Conservation (phyloP, 2,797 vertebrate species). For the Melopsittacus undulatus region DNA sequence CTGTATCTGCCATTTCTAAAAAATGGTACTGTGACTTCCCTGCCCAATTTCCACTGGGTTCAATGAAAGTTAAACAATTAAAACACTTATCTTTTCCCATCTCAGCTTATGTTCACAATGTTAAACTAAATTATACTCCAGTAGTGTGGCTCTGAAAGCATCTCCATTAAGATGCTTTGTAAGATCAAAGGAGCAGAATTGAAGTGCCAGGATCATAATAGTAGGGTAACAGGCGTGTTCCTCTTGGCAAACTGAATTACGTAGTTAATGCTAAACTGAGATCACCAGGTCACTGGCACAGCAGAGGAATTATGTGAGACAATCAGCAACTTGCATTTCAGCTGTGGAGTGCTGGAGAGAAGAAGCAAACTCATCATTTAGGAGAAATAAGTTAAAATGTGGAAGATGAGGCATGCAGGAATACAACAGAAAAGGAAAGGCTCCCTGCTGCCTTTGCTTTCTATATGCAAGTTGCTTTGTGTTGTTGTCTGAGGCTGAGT, state of each 20-base stretch:
- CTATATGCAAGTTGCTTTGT: not conserved
- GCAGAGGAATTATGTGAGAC: not conserved
- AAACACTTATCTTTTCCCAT: not conserved
- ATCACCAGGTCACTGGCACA: not conserved
- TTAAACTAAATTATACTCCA: not conserved
- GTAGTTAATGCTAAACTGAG: not conserved
- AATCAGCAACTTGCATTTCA: not conserved
- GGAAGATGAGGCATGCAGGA: not conserved
- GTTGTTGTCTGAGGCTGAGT: not conserved
- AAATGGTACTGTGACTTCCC: not conserved
- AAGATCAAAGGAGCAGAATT: not conserved
- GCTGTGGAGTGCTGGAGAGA: not conserved
- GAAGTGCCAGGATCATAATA: not conserved
- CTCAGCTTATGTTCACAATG: not conserved
- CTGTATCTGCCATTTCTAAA: not conserved
- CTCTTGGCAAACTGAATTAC: not conserved
- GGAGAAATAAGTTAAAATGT: not conserved
- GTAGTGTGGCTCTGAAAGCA: not conserved
- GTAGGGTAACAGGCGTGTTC: not conserved
- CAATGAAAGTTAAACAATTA: not conserved
- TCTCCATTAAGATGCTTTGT: not conserved
- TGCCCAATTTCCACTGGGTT: not conserved
- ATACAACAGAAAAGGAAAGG: not conserved
- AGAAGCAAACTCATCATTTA: not conserved
- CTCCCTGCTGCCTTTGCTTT: not conserved